Base-by-base conservation (phyloP, 64 coral and sea anemone genomes). In the Montipora foliosa region DNA sequence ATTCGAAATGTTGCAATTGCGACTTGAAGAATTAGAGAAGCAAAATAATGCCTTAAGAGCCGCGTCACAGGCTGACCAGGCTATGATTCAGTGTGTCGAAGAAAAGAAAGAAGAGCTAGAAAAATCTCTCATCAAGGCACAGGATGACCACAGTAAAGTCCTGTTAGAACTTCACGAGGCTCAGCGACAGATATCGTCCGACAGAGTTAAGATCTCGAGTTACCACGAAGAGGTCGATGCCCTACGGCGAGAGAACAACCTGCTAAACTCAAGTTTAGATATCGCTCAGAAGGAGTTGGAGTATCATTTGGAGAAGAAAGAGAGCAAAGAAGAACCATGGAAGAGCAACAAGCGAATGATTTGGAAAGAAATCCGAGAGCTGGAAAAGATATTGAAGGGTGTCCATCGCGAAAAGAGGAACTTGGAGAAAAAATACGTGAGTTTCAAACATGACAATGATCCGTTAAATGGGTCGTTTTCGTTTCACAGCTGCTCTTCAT, bases 181-280 rank as follows among this genome's bases (percentile, higher is more conserved):
- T 10, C 96, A 98, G 6, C 74, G 93, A 10, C 96, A 98, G 21
- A 79, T 94, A 5, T 90, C 96, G 0, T 91, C 96, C 2, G 93
- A 94, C 44, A 91, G 93, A 13, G 96, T 93, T 19, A 94, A 95
- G 46, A 50, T 98, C 3, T 91, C 89, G 9, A 94, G 96, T 29
- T 98, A 98, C 47, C 94, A 92, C 25, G 96, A 95, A 77, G 96
- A 98, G 6, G 60, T 94, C 8, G 96, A 98, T 75, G 96, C 96
- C 10, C 61, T 98, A 46, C 79, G 55, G n/a, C 72, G 93, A 14
- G 96, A 98, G 24, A 98, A 95, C 25, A 94, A 84, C 6, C 25
- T 98, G 46, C 50, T 98, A 45, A 98, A 98, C 55, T 94, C 91
- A 17, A 95, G 79, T 73, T 71, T 98, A 46, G 96, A 91, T 55